Conservation (phyloP, 2,888 invertebrate genomes). For the Diadegma fenestrale region DNA sequence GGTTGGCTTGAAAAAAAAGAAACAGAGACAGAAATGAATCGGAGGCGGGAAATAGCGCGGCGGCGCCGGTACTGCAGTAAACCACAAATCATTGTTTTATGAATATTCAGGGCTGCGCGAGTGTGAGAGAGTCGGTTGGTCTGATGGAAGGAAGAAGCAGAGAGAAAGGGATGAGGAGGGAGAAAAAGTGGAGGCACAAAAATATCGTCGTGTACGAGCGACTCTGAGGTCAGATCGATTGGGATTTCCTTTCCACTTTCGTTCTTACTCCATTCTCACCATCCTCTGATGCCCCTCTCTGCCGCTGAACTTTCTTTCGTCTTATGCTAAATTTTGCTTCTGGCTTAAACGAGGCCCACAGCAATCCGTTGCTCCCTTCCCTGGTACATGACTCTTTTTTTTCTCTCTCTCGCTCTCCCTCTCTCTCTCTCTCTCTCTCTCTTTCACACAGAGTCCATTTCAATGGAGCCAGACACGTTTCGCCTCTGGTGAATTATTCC, state of each 20-base stretch:
- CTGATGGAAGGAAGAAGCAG: background rate
- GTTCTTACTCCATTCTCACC: conserved; percentile 72
- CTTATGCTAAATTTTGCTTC: conserved; percentile 57
- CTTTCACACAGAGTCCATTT: background rate
- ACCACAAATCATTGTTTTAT: conserved; percentile 80
- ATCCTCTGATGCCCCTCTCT: conserved; percentile 68
- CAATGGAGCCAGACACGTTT: conserved; percentile 40
- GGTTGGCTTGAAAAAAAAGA: background rate
- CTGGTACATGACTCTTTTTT: background rate
- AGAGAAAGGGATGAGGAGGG: background rate
- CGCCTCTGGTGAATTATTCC: conserved; percentile 58
- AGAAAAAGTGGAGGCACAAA: conserved; percentile 12
- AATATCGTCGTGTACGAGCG: conserved; percentile 28
- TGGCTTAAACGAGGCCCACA: conserved; percentile 46
- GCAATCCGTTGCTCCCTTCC: background rate
- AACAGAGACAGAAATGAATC: conserved; percentile 73
- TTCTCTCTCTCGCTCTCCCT: too few species aligned
- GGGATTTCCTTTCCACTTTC: conserved; percentile 75
- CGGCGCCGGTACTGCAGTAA: conserved; percentile 72
- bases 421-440: too few species aligned
- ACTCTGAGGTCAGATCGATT: conserved; percentile 74
- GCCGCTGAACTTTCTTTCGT: conserved; percentile 39
- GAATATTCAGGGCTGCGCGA: conserved; percentile 75
- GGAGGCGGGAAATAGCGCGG: conserved; percentile 71
- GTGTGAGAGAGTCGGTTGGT: conserved; percentile 33